These are phyloP conservation scores for Psammodynastes pulverulentus DNA, from an alignment of 2,113 vertebrate genomes.

Conservation along the genomic window DNA sequence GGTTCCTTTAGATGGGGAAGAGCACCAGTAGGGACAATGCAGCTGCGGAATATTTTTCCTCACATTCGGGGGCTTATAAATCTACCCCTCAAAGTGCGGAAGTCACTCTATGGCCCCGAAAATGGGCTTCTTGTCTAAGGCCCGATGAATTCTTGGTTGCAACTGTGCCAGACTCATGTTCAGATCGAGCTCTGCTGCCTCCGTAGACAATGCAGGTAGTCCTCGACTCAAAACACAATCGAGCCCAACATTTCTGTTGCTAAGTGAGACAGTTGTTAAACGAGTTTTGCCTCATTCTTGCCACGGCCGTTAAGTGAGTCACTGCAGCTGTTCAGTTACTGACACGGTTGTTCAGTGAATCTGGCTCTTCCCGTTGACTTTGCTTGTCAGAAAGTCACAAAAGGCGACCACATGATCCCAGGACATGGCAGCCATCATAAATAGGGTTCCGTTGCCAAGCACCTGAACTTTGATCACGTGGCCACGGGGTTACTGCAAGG, in stretches of 20 bases:
- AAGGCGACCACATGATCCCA: not conserved
- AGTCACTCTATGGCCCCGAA: not conserved
- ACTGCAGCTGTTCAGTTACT: not conserved
- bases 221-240: not conserved
- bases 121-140: not conserved
- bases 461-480: not conserved
- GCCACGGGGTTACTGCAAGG: not conserved
- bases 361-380: not conserved
- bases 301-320: not conserved
- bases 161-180: not conserved
- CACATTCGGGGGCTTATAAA: not conserved
- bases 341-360: not conserved
- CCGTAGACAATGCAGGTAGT: not conserved
- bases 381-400: not conserved
- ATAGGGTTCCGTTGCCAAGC: not conserved
- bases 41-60: not conserved
- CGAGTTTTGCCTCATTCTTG: not conserved
- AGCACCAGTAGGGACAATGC: not conserved
- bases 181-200: too few relatives aligned
- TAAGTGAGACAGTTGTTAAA: not conserved
- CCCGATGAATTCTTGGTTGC: not conserved
- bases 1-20: not conserved
- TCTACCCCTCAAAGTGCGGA: not conserved
- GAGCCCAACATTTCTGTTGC: not conserved
- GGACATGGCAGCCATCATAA: not conserved